Conservation (phyloP, 2,797 vertebrate genomes). For the Tragelaphus oryx region DNA sequence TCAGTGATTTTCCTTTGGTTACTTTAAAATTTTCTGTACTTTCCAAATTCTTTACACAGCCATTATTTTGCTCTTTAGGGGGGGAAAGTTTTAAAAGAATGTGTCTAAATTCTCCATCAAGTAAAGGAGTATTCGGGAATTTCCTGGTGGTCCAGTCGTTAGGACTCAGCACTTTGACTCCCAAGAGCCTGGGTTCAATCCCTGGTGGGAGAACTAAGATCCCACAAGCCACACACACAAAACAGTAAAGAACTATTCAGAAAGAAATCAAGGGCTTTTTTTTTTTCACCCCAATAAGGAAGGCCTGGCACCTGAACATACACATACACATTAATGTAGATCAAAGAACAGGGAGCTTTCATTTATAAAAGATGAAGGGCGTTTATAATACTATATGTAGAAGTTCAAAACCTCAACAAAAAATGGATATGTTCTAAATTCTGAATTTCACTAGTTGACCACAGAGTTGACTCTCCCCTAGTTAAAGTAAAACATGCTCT, state of each 20-base stretch:
- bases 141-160: neutral
- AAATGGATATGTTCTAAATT: neutral
- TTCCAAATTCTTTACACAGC: conserved; percentile 39
- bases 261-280: neutral
- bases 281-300: neutral
- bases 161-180: neutral
- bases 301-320: neutral
- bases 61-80: neutral
- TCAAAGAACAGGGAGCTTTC: neutral
- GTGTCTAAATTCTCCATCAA: conserved; percentile 33
- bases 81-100: neutral
- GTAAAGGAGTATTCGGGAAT: neutral
- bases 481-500: neutral
- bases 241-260: neutral
- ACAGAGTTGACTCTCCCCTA: neutral
- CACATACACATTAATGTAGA: neutral
- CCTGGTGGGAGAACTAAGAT: neutral
- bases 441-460: neutral
- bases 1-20: conserved; percentile 24
- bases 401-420: conserved; percentile 12
- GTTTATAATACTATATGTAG: neutral
- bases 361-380: neutral
- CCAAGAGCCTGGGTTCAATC: neutral
- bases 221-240: neutral
- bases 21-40: conserved; percentile 40